These are phyloP conservation scores for Cheilosia vernalis DNA, from an alignment of 2,888 invertebrate species.

Conservation along the genomic window DNA sequence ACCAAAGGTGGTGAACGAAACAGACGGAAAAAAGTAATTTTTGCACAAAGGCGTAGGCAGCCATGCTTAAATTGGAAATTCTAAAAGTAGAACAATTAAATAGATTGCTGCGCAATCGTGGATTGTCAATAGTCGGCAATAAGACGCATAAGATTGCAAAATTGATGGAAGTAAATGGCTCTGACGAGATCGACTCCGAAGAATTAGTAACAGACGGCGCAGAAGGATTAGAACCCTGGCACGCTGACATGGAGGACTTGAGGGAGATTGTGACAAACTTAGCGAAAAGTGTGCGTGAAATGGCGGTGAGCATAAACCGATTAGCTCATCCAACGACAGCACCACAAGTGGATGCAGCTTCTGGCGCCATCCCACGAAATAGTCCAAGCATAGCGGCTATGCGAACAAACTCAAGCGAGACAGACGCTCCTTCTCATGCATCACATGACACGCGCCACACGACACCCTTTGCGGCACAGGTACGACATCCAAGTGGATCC, in stretches of 20 bases:
- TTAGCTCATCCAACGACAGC: too few relatives aligned
- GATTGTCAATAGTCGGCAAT: constrained; percentile 24
- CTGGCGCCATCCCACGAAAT: neutral
- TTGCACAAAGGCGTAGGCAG: too few relatives aligned
- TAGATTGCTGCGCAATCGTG: constrained; percentile 18
- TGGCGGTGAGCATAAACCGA: neutral
- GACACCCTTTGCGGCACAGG: neutral
- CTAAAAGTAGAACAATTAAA: constrained; percentile 12
- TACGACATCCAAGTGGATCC: neutral
- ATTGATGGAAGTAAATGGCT: constrained; percentile 3
- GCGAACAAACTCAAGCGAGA: neutral
- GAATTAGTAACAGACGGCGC: neutral
- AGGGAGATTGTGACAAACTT: too few relatives aligned
- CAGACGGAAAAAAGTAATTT: too few relatives aligned
- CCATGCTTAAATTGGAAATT: constrained; percentile 22
- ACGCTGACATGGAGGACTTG: too few relatives aligned
- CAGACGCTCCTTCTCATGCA: neutral
- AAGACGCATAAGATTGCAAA: constrained; percentile 27
- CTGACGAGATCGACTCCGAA: constrained; percentile 28
- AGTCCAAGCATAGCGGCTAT: neutral
- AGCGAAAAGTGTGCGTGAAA: neutral
- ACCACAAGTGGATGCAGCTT: too few relatives aligned
- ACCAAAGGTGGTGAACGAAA: too few relatives aligned
- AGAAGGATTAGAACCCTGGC: too few relatives aligned
- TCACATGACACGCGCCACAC: neutral